Evolutionary conservation across 2,113 vertebrate genomes (phyloP).

Genomic region (Coptodon rendalli): DNA sequence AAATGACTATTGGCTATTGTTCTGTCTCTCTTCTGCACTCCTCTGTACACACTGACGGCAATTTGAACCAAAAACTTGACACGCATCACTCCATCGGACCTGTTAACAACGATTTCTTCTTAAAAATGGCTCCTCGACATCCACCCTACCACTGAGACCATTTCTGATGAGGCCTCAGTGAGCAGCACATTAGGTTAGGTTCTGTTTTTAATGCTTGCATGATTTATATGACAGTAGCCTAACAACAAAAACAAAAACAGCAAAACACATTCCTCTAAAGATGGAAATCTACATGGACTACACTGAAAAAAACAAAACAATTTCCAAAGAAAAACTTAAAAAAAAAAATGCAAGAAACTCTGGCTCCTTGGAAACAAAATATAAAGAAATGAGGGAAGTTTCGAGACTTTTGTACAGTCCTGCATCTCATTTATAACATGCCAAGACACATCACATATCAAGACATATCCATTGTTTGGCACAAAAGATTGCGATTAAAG

Average conservation of each 20-base stretch:
- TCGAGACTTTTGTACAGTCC: background rate
- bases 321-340: background rate
- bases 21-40: background rate
- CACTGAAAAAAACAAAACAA: background rate
- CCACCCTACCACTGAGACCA: background rate
- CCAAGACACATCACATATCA: background rate
- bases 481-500: background rate
- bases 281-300: background rate
- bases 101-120: background rate
- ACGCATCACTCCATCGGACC: background rate
- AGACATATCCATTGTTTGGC: background rate
- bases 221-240: background rate
- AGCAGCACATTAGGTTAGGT: background rate
- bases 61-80: background rate
- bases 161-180: background rate
- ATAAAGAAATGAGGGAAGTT: background rate
- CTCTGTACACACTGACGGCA: rapidly evolving
- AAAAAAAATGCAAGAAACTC: background rate
- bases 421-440: background rate
- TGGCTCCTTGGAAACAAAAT: background rate
- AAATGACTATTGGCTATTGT: background rate
- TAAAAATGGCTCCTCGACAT: background rate
- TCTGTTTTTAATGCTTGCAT: background rate
- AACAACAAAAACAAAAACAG: background rate
- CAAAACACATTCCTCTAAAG: background rate